Percentiles rank a stretch among this genome's conserved stretches.
phyloP scores from a whole-genome alignment of 2,888 invertebrate genomes.

The Gibbula magus region DNA sequence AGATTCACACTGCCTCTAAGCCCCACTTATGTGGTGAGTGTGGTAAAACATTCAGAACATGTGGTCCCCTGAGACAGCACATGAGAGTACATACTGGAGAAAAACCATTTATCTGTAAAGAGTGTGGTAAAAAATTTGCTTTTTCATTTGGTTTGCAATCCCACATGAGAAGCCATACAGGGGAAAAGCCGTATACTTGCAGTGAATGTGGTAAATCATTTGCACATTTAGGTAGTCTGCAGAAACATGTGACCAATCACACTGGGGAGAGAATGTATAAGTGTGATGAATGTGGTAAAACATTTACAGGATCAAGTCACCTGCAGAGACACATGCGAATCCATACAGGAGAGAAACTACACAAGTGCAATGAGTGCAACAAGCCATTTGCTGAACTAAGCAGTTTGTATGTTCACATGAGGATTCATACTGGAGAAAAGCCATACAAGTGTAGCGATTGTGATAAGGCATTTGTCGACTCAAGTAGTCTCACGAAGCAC shows the following conservation, averaged over 20 bases:
- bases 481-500: conserved; percentile 43
- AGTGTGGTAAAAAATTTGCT: too few relatives aligned
- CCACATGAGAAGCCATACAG: too few relatives aligned
- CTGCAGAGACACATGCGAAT: not conserved
- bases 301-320: not conserved
- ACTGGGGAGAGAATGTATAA: not conserved
- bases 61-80: too few relatives aligned
- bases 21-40: too few relatives aligned
- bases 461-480: conserved; percentile 44
- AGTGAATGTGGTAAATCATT: too few relatives aligned
- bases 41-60: too few relatives aligned
- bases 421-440: conserved; percentile 37
- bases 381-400: not conserved
- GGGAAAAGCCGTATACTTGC: too few relatives aligned
- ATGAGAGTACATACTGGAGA: too few relatives aligned
- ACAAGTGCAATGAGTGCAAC: not conserved
- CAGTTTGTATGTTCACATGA: conserved; percentile 27
- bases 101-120: too few relatives aligned
- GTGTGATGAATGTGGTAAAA: conserved; percentile 1
- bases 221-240: too few relatives aligned
- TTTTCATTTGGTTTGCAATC: too few relatives aligned
- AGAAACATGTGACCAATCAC: not conserved
- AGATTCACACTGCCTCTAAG: too few relatives aligned
- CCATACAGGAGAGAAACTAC: not conserved
- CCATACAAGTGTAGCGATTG: conserved; percentile 25